These are phyloP conservation scores for Temnothorax ravouxi DNA, from an alignment of 2,888 invertebrate genomes.

Conservation along the genomic window DNA sequence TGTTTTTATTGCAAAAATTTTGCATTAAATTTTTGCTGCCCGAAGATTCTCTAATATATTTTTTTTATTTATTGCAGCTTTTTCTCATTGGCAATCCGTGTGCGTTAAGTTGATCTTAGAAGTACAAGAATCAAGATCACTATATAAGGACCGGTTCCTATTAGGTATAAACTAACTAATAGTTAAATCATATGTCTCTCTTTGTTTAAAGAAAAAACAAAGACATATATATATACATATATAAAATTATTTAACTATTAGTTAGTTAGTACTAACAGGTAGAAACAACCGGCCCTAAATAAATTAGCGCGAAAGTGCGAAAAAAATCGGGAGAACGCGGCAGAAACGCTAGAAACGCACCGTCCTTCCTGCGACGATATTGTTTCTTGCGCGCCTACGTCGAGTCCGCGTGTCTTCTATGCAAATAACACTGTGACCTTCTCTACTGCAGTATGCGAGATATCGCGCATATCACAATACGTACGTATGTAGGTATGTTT, in stretches of 20 bases:
- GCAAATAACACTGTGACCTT: constrained; percentile 28
- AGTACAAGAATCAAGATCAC: neutral
- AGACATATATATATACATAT: too few relatives aligned
- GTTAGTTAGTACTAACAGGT: too few relatives aligned
- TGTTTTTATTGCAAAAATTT: neutral
- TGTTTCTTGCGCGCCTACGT: neutral
- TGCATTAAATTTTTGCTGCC: neutral
- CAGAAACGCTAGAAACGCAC: constrained; percentile 2
- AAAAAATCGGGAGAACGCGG: neutral
- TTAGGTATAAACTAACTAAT: too few relatives aligned
- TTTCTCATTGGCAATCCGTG: neutral
- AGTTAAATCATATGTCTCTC: too few relatives aligned
- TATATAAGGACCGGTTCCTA: too few relatives aligned
- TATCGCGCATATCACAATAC: neutral
- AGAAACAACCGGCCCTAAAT: neutral
- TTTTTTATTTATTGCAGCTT: neutral
- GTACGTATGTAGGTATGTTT: neutral
- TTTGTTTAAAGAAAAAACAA: too few relatives aligned
- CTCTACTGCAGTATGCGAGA: neutral
- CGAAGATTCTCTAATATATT: neutral
- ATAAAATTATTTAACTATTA: too few relatives aligned
- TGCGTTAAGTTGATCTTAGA: neutral
- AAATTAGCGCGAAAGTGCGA: neutral
- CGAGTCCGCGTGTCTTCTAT: constrained; percentile 10
- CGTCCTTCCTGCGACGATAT: neutral